phyloP scores from a whole-genome alignment of 2,113 vertebrate species.

The Peromyscus polionotus region DNA sequence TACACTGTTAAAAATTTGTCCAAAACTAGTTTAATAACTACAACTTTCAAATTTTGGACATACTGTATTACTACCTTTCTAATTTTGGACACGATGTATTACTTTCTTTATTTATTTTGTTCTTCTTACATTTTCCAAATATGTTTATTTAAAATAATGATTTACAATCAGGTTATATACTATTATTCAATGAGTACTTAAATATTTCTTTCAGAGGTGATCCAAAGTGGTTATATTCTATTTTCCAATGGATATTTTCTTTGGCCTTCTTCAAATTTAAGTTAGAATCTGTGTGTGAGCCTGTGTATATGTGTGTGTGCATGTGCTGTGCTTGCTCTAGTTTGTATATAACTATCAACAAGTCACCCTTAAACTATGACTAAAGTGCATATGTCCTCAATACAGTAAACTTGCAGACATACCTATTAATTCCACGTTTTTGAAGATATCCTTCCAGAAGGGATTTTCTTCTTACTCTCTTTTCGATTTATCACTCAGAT shows the following conservation, averaged over 20 bases:
- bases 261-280: not conserved
- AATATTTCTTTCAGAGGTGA: constrained; percentile 12
- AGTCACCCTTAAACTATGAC: not conserved
- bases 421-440: not conserved
- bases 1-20: not conserved
- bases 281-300: not conserved
- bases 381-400: not conserved
- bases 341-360: not conserved
- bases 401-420: not conserved
- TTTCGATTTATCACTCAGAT: not conserved
- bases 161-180: not conserved
- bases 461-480: not conserved
- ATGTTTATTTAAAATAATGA: constrained; percentile 15
- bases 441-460: not conserved
- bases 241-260: not conserved
- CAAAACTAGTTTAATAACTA: not conserved
- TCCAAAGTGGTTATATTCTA: not conserved
- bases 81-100: not conserved
- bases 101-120: not conserved
- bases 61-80: not conserved
- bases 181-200: not conserved
- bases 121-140: not conserved
- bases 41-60: not conserved
- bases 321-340: not conserved
- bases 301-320: not conserved